phyloP scores from a whole-genome alignment of 2,888 invertebrate species.

The Tetramorium bicarinatum region DNA sequence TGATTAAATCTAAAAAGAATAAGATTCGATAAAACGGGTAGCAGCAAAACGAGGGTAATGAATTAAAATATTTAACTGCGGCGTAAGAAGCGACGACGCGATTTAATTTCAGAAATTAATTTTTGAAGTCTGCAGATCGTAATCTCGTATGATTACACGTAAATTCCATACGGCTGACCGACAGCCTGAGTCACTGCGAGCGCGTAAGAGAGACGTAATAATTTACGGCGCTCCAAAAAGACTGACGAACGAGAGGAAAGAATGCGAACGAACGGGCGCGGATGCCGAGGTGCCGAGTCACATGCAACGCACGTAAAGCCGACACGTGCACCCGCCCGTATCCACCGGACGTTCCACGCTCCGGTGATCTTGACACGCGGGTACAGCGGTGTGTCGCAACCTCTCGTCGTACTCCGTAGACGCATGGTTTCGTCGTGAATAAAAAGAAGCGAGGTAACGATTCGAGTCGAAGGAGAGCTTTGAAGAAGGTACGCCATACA shows the following conservation, averaged over 20 bases:
- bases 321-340: slow-evolving; percentile 74
- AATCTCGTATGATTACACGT: slow-evolving; percentile 1
- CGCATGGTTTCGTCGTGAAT: slow-evolving; percentile 7
- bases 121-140: neutral
- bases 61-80: neutral
- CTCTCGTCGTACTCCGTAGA: slow-evolving; percentile 6
- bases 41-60: neutral
- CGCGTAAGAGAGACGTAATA: slow-evolving; percentile 45
- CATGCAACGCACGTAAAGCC: slow-evolving; percentile 73
- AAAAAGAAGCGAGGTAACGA: neutral
- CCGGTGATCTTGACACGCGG: slow-evolving; percentile 74
- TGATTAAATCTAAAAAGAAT: neutral
- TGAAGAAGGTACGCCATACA: neutral
- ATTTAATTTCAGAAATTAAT: neutral
- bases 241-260: slow-evolving; percentile 76
- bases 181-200: slow-evolving; percentile 62
- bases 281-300: slow-evolving; percentile 78
- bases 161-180: slow-evolving; percentile 10
- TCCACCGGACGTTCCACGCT: slow-evolving; percentile 70
- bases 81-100: neutral
- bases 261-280: slow-evolving; percentile 76
- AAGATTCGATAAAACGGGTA: neutral
- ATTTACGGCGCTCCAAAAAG: slow-evolving; percentile 72
- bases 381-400: slow-evolving; percentile 50
- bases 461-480: neutral